Evolutionary conservation across 2,888 invertebrate species (phyloP), one percentile per base, ranked within the genome.

Genomic region (Cataglyphis altisquamis): DNA sequence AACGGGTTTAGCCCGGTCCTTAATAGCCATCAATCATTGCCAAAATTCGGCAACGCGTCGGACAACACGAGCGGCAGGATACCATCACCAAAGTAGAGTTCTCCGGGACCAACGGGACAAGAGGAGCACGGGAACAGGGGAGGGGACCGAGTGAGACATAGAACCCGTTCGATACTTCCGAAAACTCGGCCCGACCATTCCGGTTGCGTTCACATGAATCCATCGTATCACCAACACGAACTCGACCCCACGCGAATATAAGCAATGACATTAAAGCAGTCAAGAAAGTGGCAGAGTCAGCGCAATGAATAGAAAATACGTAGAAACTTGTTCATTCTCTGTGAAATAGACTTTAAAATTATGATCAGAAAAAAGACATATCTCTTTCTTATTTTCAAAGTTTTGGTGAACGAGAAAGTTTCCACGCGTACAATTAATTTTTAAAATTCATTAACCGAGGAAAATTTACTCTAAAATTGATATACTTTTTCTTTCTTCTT

Each of bases 1-100:
- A 36, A 18, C 25, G 62, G 55, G 75, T 66, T 93, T 94, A 93
- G 93, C 94, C 94, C 94, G 91, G 92, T 91, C 92, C 91, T 87
- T 84, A 94, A 93, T 93, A 92, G 94, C 94, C 94, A 94, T 94
- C 94, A 94, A 94, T 94, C 94, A 94, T 94, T 89, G 86, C 91
- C 91, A 91, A 94, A 94, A 94, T 94, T 94, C 92, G 94, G 94
- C 94, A 94, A 94, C 94, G 93, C 90, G 91, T 92, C 90, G 94
- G 94, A 94, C 94, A 94, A 94, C 94, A 92, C 92, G 84, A 86
- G 94, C 93, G 92, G 92, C 94, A 94, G 94, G 94, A 92, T 88
- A 94, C 92, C 88, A 94, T 94, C 94, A 94, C 85, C 90, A 91
- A 91, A 90, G 94, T 92, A 93, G 94, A 94, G 94, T 94, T 94